Conservation (phyloP, 2,113 vertebrate species). For the Daphoenositta chrysoptera region DNA sequence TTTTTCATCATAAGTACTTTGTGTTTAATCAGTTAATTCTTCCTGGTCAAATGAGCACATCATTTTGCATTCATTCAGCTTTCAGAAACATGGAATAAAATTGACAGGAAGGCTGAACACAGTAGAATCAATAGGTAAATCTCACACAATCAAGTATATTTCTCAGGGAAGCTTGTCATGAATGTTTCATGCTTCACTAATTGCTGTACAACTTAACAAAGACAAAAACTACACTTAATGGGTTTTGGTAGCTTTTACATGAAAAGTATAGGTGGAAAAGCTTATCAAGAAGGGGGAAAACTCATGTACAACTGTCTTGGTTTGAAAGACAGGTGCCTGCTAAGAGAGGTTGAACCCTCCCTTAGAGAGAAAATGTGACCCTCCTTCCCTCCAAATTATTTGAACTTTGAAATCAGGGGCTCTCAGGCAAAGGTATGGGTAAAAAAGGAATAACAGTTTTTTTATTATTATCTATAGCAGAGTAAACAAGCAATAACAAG, state of each 20-base stretch:
- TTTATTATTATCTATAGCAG: too few species aligned
- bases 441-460: too few species aligned
- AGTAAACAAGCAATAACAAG: too few species aligned
- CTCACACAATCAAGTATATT: background rate
- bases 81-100: background rate
- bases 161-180: background rate
- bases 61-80: background rate
- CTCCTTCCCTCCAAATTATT: too few species aligned
- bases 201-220: background rate
- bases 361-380: too few species aligned
- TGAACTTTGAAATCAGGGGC: too few species aligned
- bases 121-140: background rate
- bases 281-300: background rate
- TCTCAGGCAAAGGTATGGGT: too few species aligned
- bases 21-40: background rate
- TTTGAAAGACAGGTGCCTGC: too few species aligned
- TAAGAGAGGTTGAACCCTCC: too few species aligned
- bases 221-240: background rate
- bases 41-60: background rate
- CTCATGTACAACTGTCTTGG: too few species aligned
- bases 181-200: background rate
- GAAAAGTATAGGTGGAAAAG: background rate
- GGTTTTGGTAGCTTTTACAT: background rate
- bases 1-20: background rate
- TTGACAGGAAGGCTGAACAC: background rate